Evolutionary conservation across 1,140 invertebrate genomes (phyloP).

Genomic region (Conus betulinus): DNA sequence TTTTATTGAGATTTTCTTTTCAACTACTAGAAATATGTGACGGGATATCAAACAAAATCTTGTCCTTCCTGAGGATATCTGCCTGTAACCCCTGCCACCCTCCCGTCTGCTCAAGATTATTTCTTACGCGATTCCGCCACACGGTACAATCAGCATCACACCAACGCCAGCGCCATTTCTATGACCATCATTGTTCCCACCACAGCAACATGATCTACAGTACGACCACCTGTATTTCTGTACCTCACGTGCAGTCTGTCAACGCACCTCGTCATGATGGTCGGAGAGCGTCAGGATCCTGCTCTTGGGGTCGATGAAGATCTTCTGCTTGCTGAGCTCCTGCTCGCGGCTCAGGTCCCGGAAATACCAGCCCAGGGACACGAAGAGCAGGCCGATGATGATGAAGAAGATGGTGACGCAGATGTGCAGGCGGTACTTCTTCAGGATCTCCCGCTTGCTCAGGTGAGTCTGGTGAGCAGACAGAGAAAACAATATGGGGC

Average conservation of each 20-base stretch:
- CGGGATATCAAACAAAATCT: no score
- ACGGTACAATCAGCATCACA: no score
- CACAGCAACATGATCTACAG: no score
- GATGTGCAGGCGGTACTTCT: conserved; percentile 65
- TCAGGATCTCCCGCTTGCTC: conserved; percentile 46
- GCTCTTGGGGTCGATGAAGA: conserved; percentile 59
- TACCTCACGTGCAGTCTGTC: not conserved
- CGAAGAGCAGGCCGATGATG: conserved; percentile 53
- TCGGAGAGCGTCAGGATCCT: conserved; percentile 51
- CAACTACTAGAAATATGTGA: no score
- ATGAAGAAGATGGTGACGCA: conserved; percentile 66
- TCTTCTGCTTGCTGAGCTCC: conserved; percentile 54
- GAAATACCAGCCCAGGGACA: conserved; percentile 64
- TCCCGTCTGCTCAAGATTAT: no score
- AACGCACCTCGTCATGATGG: conserved; percentile 5
- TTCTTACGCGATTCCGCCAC: no score
- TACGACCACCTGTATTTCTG: no score
- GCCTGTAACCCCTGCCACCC: no score
- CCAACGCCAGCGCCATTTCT: no score
- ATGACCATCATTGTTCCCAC: no score
- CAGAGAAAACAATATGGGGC: not conserved
- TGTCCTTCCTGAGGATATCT: no score
- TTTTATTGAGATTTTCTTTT: no score
- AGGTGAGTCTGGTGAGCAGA: conserved; percentile 52
- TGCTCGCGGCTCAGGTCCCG: conserved; percentile 52